A percentile compares a stretch with the other conserved stretches of the same genome.
Evolutionary conservation across 2,113 vertebrate species (phyloP).

Genomic region (Motacilla alba): DNA sequence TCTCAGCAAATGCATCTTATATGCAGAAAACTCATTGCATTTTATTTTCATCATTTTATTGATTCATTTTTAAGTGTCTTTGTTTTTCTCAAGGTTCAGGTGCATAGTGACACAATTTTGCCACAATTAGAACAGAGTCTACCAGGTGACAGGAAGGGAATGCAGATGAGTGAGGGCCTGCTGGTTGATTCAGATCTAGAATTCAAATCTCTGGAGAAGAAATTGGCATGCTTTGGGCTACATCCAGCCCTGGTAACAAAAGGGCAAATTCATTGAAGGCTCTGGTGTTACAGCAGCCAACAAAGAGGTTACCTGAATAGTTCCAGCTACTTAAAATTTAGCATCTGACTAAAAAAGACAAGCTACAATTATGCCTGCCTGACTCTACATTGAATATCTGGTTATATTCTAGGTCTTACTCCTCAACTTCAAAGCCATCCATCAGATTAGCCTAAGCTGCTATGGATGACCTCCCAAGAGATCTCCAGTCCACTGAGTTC

Average conservation of each 20-base stretch:
- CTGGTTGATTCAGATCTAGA: neutral
- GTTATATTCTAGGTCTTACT: neutral
- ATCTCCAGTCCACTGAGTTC: neutral
- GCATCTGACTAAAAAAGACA: neutral
- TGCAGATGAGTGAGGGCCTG: accelerated
- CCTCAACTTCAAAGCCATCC: neutral
- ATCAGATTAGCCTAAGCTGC: neutral
- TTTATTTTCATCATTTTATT: neutral
- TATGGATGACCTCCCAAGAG: neutral
- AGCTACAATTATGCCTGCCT: neutral
- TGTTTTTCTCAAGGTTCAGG: neutral
- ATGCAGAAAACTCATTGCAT: neutral
- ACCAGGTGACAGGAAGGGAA: neutral
- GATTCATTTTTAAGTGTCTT: neutral
- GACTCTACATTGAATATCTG: neutral
- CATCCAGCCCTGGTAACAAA: neutral
- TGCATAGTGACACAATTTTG: neutral
- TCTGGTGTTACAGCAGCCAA: neutral
- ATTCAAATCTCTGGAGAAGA: neutral
- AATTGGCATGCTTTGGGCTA: neutral
- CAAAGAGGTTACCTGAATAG: neutral
- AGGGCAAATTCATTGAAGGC: neutral
- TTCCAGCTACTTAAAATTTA: neutral
- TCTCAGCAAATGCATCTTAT: neutral
- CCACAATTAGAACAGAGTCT: neutral